A percentile compares a stretch with the other conserved stretches of the same genome.
phyloP scores from a whole-genome alignment of 2,888 invertebrate genomes.

The Sphaerophoria taeniata region DNA sequence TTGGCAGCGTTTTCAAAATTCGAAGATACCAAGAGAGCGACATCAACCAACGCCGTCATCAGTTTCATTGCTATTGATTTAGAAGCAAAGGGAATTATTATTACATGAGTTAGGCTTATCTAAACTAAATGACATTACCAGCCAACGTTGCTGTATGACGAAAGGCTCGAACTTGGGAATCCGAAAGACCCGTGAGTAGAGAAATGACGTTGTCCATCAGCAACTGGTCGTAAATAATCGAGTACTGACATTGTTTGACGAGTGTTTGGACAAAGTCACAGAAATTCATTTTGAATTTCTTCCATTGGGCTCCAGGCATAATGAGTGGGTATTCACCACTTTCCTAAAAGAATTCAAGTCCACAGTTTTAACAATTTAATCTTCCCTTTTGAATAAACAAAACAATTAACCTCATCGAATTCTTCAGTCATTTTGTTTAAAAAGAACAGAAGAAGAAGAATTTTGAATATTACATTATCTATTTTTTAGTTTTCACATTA shows the following conservation, averaged over 20 bases:
- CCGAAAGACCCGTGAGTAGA: slow-evolving; percentile 96
- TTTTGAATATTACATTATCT: no score
- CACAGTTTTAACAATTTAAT: background rate
- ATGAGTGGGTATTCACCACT: slow-evolving; percentile 99
- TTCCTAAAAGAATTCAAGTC: slow-evolving; percentile 86
- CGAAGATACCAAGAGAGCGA: slow-evolving; percentile 96
- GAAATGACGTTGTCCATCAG: slow-evolving; percentile 99
- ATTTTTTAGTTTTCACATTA: no score
- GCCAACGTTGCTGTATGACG: slow-evolving; percentile 96
- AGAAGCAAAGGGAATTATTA: background rate
- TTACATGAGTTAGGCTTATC: background rate
- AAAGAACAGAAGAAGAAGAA: no score
- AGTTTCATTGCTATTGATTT: slow-evolving; percentile 94
- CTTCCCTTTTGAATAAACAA: background rate
- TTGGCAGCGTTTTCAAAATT: slow-evolving; percentile 98
- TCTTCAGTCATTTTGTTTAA: slow-evolving; percentile 99
- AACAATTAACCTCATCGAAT: slow-evolving; percentile 92
- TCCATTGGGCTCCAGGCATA: slow-evolving; percentile 98
- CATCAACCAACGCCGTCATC: slow-evolving; percentile 99
- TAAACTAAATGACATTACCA: slow-evolving; percentile 83
- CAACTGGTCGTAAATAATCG: slow-evolving; percentile 99
- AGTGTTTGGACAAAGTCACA: slow-evolving; percentile 98
- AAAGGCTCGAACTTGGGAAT: slow-evolving; percentile 98
- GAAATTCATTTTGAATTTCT: slow-evolving; percentile 97
- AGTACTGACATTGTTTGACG: slow-evolving; percentile 98